Base-by-base conservation (phyloP, 2,113 vertebrate species). In the Eclectus roratus region DNA sequence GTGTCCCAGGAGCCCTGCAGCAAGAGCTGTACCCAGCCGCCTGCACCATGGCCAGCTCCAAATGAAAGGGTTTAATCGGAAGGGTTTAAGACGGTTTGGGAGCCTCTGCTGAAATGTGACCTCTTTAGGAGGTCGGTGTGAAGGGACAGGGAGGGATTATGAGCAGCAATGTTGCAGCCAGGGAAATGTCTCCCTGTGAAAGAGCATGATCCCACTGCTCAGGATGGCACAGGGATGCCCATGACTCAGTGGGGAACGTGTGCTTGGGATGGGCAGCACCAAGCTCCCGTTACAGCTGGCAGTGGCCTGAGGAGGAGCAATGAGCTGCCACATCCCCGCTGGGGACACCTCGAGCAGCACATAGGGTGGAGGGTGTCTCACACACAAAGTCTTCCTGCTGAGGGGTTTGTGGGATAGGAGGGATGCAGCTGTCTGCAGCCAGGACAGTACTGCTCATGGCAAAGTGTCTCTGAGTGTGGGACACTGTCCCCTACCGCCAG, bases 171-270 rank as follows among this genome's bases (percentile, higher is more conserved):
- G 43, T 39, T 1, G 0, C 0, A 0, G 81, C n/a, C 7, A 53
- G 64, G 64, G 69, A 79, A 82, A 58, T 0, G 13, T 61, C 49
- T 91, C 71, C 81, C 70, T 58, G 66, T 0, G 2, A 64, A 91
- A 83, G 76, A 66, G 68, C 39, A 2, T 6, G 63, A 80, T 73
- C 68, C 20, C 71, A 16, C 20, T 1, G 0, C 56, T 43, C 0
- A 0, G 60, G 39, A 37, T 0, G 5, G 78, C 1, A 0, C 0
- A 0, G 68, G 60, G 72, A 68, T 70, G 55, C 58, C 79, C 0
- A 1, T 43, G 49, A 17, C 70, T 65, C 18, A 2, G 17, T 0
- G 0, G 25, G 52, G 35, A 68, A 68, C 0, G 0, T 2, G 39
- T 4, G 1, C 43, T 53, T 27, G n/a, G 56, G 31, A 82, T 58